These are phyloP conservation scores for Ispidina lecontei DNA, from an alignment of 2,797 vertebrate genomes.

Conservation along the genomic window DNA sequence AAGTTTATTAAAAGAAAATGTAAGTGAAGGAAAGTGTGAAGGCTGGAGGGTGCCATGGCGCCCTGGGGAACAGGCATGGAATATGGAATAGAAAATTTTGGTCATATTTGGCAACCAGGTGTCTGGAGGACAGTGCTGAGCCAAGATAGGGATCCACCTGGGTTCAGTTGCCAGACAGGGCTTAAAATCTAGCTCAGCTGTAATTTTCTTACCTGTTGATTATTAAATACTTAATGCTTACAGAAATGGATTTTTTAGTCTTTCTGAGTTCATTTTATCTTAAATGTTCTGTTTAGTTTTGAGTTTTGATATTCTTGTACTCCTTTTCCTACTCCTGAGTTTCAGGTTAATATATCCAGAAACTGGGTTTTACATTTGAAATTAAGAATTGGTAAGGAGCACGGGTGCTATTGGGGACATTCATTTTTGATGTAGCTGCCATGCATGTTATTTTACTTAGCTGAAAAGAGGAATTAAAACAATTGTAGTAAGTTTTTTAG, in stretches of 20 bases:
- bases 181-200: neutral
- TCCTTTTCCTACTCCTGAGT: neutral
- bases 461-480: neutral
- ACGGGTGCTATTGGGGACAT: neutral
- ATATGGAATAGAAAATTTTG: neutral
- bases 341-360: neutral
- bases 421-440: neutral
- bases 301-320: fast-evolving
- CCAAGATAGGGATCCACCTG: neutral
- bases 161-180: too few species aligned
- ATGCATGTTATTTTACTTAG: neutral
- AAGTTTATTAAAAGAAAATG: neutral
- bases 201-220: neutral
- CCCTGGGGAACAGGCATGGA: neutral
- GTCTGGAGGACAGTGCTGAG: neutral
- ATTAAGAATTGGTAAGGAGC: neutral
- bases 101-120: fast-evolving
- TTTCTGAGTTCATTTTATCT: neutral
- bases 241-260: neutral
- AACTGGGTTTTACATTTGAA: neutral
- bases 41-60: neutral
- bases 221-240: neutral
- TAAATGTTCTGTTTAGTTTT: neutral
- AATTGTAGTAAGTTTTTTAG: neutral
- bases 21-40: fast-evolving